Conservation (phyloP, 2,888 invertebrate genomes). For the Lasioglossum pauxillum region DNA sequence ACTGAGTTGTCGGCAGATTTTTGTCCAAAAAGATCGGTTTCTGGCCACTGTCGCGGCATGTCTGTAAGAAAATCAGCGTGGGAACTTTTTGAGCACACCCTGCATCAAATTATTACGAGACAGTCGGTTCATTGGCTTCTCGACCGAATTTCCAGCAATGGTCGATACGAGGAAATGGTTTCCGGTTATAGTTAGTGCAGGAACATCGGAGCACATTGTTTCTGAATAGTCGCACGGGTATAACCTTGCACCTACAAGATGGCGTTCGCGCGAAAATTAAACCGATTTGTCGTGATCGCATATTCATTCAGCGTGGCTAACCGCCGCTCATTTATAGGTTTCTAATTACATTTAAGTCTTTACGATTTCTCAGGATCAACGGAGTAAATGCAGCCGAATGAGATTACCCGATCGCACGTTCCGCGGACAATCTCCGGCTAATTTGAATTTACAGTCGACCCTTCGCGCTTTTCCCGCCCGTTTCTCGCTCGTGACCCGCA, state of each 20-base stretch:
- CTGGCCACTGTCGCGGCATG: too few relatives aligned
- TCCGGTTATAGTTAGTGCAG: conserved; percentile 18
- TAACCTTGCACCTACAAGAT: conserved; percentile 44
- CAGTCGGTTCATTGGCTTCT: not conserved
- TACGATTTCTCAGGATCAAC: conserved; percentile 70
- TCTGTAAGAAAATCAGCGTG: not conserved
- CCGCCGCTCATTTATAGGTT: conserved; percentile 68
- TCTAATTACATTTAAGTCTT: conserved; percentile 70
- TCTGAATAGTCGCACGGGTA: not conserved
- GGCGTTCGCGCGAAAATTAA: conserved; percentile 59
- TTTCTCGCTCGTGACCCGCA: conserved; percentile 41
- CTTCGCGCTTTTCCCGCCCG: conserved; percentile 52
- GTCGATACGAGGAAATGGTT: not conserved
- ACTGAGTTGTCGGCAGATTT: too few relatives aligned
- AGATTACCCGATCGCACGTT: conserved; percentile 64
- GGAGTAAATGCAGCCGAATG: conserved; percentile 57
- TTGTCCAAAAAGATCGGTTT: too few relatives aligned
- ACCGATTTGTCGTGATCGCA: conserved; percentile 60
- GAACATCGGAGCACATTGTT: conserved; percentile 16
- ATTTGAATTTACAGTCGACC: conserved; percentile 65
- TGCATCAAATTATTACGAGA: not conserved
- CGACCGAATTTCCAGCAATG: not conserved
- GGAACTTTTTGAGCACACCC: not conserved
- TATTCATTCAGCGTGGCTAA: conserved; percentile 23
- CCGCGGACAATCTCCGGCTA: conserved; percentile 66